Evolutionary conservation across 1,140 invertebrate genomes (phyloP), one percentile per base, ranked within the genome.

Genomic region (Hesperophylax magnus): DNA sequence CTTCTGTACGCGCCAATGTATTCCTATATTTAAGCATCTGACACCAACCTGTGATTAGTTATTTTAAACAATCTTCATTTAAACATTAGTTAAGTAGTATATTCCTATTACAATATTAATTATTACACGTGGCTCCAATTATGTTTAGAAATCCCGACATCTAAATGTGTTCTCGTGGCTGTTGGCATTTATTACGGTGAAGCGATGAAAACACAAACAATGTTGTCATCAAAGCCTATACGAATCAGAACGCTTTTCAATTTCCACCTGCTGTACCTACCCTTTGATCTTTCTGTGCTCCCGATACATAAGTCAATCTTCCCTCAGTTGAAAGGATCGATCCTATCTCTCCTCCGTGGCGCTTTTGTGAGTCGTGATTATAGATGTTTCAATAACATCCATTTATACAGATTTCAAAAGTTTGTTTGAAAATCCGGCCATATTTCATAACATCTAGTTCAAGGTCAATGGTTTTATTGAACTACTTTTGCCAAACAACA

Each of bases 231-330:
- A 83, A 83, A 80, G 78, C 52, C 65, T 39, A 69, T 69, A 54
- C 79, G 61, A 83, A 78, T 79, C 82, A 78, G 81, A 81, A 77
- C 60, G 78, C 79, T 80, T 83, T 82, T 83, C 79, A 83, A 81
- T 81, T 81, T 60, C 78, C 67, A 58, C 22, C 78, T 60, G 31
- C 22, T 31, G 31, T 63, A 31, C 24, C 58, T 63, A 31, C 24
- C 58, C 79, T 83, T 83, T 83, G 82, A 83, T 78, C 65, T 81
- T 80, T 58, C 56, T 47, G 78, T 65, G 18, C 56, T 77, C 22
- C 67, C 27, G 54, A 11, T 47, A 47, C 31, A 54, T 75, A 75
- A 34, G 75, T 63, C 75, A 77, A 77, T 77, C 60, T 58, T 77
- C 61, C 58, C 58, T 6, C 52, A 14, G 53, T 24, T 77, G 39